phyloP scores from a whole-genome alignment of 2,888 invertebrate genomes.

The Heterodera filipjevi region DNA sequence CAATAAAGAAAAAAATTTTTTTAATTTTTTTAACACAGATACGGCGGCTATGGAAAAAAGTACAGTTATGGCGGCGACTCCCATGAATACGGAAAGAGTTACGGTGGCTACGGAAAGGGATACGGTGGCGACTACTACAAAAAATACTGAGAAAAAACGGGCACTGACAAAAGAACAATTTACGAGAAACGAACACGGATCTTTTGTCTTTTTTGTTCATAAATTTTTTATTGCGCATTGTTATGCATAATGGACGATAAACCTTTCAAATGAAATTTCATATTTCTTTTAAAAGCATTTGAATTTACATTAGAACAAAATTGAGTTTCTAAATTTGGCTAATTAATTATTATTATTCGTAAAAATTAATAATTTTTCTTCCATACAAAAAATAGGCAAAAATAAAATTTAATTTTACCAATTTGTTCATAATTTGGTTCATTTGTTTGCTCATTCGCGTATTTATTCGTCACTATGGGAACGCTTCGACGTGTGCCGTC shows the following conservation, averaged over 20 bases:
- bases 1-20: too few species aligned
- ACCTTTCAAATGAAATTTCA: not conserved
- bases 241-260: not conserved
- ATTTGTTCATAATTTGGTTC: not conserved
- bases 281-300: too few species aligned
- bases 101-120: not conserved
- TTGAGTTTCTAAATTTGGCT: too few species aligned
- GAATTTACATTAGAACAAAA: too few species aligned
- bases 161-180: not conserved
- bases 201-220: too few species aligned
- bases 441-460: not conserved
- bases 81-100: not conserved
- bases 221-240: too few species aligned
- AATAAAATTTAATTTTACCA: not conserved
- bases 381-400: not conserved
- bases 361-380: not conserved
- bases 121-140: constrained; percentile 7
- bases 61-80: not conserved
- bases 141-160: not conserved
- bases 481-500: not conserved
- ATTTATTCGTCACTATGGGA: not conserved
- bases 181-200: too few species aligned
- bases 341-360: too few species aligned
- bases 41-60: not conserved
- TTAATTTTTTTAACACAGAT: not conserved